Conservation (phyloP, 2,113 vertebrate species). For the Heliornis fulica region DNA sequence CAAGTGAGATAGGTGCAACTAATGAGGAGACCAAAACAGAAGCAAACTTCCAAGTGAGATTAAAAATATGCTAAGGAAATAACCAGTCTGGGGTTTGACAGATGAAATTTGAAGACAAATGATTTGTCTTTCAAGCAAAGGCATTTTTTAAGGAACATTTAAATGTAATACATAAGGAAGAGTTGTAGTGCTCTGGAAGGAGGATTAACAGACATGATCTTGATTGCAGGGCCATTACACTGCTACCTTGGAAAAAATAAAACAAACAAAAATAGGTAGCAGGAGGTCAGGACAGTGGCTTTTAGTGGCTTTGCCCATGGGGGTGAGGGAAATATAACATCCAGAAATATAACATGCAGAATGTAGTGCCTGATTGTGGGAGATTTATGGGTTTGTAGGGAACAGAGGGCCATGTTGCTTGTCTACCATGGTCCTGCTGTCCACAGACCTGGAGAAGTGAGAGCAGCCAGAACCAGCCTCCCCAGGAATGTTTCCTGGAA, state of each 20-base stretch:
- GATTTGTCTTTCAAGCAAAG: conserved; percentile 50
- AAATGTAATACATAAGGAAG: conserved; percentile 48
- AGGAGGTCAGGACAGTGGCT: neutral
- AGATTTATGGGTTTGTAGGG: conserved; percentile 56
- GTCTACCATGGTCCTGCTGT: neutral
- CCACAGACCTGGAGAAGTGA: neutral
- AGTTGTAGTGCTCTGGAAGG: conserved; percentile 7
- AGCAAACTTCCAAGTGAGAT: conserved; percentile 50
- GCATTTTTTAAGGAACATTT: conserved; percentile 41
- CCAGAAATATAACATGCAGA: conserved; percentile 5
- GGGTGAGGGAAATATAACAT: neutral
- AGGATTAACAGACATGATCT: conserved; percentile 19
- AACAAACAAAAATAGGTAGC: neutral
- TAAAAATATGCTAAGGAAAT: conserved; percentile 59
- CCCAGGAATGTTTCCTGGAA: neutral
- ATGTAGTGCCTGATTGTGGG: neutral
- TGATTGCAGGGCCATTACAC: neutral
- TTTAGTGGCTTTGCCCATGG: neutral
- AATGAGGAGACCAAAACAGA: conserved; percentile 23
- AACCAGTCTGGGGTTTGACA: conserved; percentile 33
- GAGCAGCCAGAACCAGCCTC: neutral
- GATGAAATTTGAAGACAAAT: conserved; percentile 65
- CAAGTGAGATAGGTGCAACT: neutral
- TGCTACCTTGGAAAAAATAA: neutral
- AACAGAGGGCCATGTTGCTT: neutral